These are phyloP conservation scores for Hyalella azteca DNA, from an alignment of 2,888 invertebrate species.

Conservation along the genomic window DNA sequence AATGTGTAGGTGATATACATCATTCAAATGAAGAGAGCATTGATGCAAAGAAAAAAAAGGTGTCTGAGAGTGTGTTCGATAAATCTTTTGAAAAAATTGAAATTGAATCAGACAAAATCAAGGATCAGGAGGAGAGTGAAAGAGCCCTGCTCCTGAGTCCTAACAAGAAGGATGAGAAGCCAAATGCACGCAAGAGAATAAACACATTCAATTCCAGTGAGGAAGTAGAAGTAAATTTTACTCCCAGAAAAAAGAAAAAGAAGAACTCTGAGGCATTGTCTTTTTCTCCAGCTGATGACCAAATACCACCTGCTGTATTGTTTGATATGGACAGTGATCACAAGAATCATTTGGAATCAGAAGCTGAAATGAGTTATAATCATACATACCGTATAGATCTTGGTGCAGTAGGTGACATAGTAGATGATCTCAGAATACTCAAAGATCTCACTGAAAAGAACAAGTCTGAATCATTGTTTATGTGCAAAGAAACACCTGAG, in stretches of 20 bases:
- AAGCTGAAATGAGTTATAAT: no score
- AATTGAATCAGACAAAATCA: background rate
- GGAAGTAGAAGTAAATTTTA: conserved; percentile 24
- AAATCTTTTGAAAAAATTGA: background rate
- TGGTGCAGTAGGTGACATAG: conserved; percentile 26
- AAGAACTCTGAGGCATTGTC: conserved; percentile 4
- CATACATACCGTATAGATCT: conserved; percentile 18
- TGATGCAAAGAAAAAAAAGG: background rate
- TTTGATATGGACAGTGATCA: no score
- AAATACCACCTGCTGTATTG: no score
- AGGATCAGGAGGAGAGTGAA: background rate
- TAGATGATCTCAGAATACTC: conserved; percentile 24
- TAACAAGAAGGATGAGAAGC: background rate
- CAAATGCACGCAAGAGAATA: background rate
- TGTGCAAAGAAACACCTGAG: background rate
- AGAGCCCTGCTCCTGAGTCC: background rate
- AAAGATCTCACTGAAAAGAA: conserved; percentile 23
- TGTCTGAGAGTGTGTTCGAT: background rate
- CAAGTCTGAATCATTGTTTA: background rate
- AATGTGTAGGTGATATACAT: background rate
- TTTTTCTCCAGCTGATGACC: no score
- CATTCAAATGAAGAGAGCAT: background rate
- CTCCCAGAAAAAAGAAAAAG: conserved; percentile 35
- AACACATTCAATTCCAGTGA: conserved; percentile 22
- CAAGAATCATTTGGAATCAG: no score